Base-by-base conservation (phyloP, 2,888 invertebrate genomes). In the Phaonia tiefii region DNA sequence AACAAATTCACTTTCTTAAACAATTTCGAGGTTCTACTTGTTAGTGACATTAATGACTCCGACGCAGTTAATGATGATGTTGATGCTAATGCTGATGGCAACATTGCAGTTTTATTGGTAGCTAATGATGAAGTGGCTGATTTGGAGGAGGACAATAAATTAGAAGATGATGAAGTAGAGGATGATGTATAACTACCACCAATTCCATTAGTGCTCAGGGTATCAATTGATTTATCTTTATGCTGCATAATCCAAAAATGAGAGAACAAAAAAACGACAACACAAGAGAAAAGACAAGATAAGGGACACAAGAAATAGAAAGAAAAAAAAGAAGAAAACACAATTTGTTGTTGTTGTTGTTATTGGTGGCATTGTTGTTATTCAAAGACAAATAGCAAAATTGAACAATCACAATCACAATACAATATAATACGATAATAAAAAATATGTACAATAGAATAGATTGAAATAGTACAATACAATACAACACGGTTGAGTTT, bases 1-100 rank as follows among this genome's bases (percentile, higher is more conserved):
- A 84, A 84, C 63, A 84, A 71, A 75, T 85, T 84, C 71, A 84
- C 83, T 83, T 82, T 84, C 37, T 83, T 83, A 60, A 84, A 80
- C 10, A 84, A 49, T 46, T 83, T 82, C 54, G 76, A 58, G 17
- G 77, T 79, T 22, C 75, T 70, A 31, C 58, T 72, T 10, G 81
- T 74, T 63, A 81, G 31, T n/a, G 77, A 66, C 13, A 74, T 26
- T 1, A 81, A 71, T 17, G 74, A 60, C 75, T 49, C 66, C 44
- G 67, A 25, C 54, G 72, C 26, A 26, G 56, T 17, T n/a, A 54
- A 60, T 51, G 44, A 54, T 60, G 72, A 56, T 20, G 69, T 20
- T 39, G 78, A 46, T 71, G 74, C 13, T 63, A 17, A 51, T 56
- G 65, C 25, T 46, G 67, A n/a, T 71, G 49, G 60, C 25, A 15